These are phyloP conservation scores for Drosophila limbata DNA, from an alignment of 2,888 invertebrate species.

Conservation along the genomic window DNA sequence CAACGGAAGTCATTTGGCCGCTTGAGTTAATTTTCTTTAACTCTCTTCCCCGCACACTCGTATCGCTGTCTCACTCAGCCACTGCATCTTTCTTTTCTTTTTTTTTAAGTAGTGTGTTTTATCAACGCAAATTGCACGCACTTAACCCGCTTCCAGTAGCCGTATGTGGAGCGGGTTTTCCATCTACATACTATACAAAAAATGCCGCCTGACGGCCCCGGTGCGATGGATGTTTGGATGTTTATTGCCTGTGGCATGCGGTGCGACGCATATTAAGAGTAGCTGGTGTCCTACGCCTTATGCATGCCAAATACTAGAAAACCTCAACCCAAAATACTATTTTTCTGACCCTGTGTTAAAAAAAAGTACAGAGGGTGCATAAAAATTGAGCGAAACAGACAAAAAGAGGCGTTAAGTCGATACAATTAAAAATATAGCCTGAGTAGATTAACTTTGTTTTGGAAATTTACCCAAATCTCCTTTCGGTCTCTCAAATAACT, in stretches of 20 bases:
- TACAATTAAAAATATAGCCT: too few relatives aligned
- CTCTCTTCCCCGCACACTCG: constrained; percentile 11
- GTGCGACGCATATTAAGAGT: constrained; percentile 64
- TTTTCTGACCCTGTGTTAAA: neutral
- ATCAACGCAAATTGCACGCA: constrained; percentile 80
- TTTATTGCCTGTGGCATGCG: constrained; percentile 58
- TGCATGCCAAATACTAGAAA: constrained; percentile 52
- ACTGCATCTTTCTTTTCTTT: neutral
- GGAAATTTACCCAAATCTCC: too few relatives aligned
- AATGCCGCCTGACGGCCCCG: constrained; percentile 33
- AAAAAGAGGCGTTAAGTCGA: too few relatives aligned
- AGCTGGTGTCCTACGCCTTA: constrained; percentile 63
- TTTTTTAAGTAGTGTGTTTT: constrained; percentile 40
- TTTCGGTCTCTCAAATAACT: too few relatives aligned
- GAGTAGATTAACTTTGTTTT: too few relatives aligned
- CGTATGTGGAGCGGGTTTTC: constrained; percentile 68
- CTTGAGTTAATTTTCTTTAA: constrained; percentile 50
- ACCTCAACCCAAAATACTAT: constrained; percentile 20
- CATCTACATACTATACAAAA: constrained; percentile 1
- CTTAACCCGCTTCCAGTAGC: constrained; percentile 79
- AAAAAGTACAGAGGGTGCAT: neutral
- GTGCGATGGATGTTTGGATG: constrained; percentile 49
- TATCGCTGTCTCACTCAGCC: neutral
- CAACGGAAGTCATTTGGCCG: constrained; percentile 72
- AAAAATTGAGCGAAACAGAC: too few relatives aligned